Conservation (phyloP, 2,888 invertebrate species). For the Drosophila fulvimacula region DNA sequence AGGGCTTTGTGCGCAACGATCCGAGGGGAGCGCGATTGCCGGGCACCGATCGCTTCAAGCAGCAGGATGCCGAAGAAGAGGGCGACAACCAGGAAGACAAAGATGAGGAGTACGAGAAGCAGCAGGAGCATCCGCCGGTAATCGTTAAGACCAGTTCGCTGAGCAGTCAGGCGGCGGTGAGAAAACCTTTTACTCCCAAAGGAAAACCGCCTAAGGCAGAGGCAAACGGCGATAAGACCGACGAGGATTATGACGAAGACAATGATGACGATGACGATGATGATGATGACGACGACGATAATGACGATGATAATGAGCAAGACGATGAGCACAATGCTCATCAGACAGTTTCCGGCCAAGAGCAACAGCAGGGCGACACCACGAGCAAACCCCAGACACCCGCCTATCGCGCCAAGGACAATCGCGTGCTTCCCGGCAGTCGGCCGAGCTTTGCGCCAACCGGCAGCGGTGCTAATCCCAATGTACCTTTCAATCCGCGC, state of each 20-base stretch:
- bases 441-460: conserved; percentile 49
- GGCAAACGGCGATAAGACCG: conserved; percentile 38
- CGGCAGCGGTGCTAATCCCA: conserved; percentile 22
- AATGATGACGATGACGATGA: conserved; percentile 41
- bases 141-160: conserved; percentile 33
- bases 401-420: conserved; percentile 60
- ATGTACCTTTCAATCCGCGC: conserved; percentile 67
- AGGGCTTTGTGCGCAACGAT: conserved; percentile 71
- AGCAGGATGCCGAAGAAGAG: conserved; percentile 25
- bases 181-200: conserved; percentile 59
- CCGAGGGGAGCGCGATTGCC: conserved; percentile 62
- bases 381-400: conserved; percentile 39
- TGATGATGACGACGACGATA: conserved; percentile 21
- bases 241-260: conserved; percentile 47
- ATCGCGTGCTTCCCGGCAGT: conserved; percentile 62
- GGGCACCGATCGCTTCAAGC: conserved; percentile 68
- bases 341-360: conserved; percentile 14
- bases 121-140: conserved; percentile 51
- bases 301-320: conserved; percentile 9
- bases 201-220: neutral
- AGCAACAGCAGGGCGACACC: conserved; percentile 17
- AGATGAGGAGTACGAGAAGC: conserved; percentile 48
- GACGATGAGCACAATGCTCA: neutral
- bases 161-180: conserved; percentile 27
- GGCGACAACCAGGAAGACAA: conserved; percentile 20